Evolutionary conservation across 92 coral and sea anemone species (phyloP), one percentile per base, ranked within the genome.

Genomic region (Meandrina meandrites): DNA sequence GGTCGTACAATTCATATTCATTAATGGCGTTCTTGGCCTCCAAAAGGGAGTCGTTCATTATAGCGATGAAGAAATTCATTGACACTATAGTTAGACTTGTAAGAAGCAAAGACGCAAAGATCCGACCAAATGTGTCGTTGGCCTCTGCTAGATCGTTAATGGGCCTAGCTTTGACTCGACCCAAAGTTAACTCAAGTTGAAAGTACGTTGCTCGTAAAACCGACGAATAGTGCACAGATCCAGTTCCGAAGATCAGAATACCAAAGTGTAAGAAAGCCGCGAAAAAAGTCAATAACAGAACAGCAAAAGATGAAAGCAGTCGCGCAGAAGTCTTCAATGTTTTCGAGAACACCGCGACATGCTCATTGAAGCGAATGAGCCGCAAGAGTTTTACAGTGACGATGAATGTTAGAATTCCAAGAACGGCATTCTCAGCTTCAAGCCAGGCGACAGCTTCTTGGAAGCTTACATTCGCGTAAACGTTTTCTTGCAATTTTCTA

Each of bases 61-160:
- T 81, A n/a, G 96, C 92, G 48, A 94, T 68, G 50, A 89, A 91
- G 30, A 94, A 93, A 80, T 94, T 94, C 81, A 94, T 71, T 22
- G 81, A 78, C 27, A 91, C 19, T 15, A 93, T 79, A 36, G 93
- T 85, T 83, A 93, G 88, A 14, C 86, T 32, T 34, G 78, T 5
- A 35, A 91, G 88, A 68, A 80, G 88, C 4, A 86, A n/a, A 37
- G 84, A 79, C 3, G 92, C 91, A 57, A 89, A 76, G 27, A 91
- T 36, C 0, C 91, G 82, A 9, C 98, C 98, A 34, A 94, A 89
- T 21, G 91, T 57, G 5, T 82, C 89, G 40, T 67, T 72, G 24
- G 88, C 80, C 17, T 91, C 84, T 42, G 79, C 83, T 32, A 94
- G 81, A 9, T 87, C 90, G 24, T 93, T 64, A 19, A 91, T 64